Evolutionary conservation across 1,140 invertebrate species (phyloP).

Genomic region (Meloidogyne hapla): DNA sequence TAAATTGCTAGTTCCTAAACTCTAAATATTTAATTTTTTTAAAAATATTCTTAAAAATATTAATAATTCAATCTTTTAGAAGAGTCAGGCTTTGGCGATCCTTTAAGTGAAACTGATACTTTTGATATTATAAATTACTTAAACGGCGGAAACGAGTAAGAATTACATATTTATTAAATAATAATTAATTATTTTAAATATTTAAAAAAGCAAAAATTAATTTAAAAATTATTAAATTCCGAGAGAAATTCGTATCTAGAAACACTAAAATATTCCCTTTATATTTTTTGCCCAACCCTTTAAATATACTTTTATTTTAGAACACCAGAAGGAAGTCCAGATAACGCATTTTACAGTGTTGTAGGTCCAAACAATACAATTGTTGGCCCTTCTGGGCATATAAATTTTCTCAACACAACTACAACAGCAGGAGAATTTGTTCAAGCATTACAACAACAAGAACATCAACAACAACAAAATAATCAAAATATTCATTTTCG

Average conservation of each 20-base stretch:
- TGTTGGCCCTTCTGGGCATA: background rate
- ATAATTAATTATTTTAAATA: constrained; percentile 9
- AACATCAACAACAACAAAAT: background rate
- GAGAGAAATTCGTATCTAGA: too few species aligned
- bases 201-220: background rate
- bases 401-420: background rate
- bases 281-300: too few species aligned
- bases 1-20: too few species aligned
- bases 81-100: constrained; percentile 56
- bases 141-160: constrained; percentile 33
- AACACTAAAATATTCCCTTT: too few species aligned
- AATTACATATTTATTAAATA: background rate
- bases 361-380: constrained; percentile 16
- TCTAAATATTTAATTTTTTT: too few species aligned
- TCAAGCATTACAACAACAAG: background rate
- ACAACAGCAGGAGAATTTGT: background rate
- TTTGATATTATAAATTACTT: constrained; percentile 58
- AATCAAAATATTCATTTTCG: background rate
- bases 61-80: constrained; percentile 40
- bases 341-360: background rate
- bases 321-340: background rate
- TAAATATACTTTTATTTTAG: too few species aligned
- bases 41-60: too few species aligned
- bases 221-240: background rate
- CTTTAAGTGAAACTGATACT: constrained; percentile 43